Conservation (phyloP, 2,113 vertebrate genomes). For the Sus scrofa region DNA sequence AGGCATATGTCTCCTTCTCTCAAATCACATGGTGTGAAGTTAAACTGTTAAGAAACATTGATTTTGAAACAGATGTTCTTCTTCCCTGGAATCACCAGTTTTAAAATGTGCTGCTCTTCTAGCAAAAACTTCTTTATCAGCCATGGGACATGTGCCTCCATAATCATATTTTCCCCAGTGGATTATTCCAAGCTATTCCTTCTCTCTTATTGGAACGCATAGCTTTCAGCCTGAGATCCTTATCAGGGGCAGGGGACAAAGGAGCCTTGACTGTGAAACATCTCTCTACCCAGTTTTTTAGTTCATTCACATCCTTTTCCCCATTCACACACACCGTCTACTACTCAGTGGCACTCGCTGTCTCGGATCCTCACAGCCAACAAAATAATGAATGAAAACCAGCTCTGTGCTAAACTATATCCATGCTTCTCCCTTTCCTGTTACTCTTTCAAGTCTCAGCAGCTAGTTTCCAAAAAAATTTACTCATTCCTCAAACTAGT, state of each 20-base stretch:
- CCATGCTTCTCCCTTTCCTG: neutral
- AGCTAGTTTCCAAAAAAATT: neutral
- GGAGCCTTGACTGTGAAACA: neutral
- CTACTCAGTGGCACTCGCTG: neutral
- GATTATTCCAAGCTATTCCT: neutral
- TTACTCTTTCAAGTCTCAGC: neutral
- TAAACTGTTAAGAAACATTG: slow-evolving; percentile 68
- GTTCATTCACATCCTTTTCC: neutral
- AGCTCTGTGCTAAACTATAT: neutral
- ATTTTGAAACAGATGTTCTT: slow-evolving; percentile 61
- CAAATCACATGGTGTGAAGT: neutral
- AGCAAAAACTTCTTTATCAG: neutral
- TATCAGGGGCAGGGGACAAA: neutral
- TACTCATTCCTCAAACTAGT: neutral
- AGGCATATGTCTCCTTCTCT: slow-evolving; percentile 38
- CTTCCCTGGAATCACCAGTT: slow-evolving; percentile 27
- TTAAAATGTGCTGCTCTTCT: neutral
- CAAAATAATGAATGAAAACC: slow-evolving; percentile 15
- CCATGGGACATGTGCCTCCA: neutral
- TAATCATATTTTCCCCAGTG: neutral
- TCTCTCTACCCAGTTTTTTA: neutral
- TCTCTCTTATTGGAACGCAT: neutral
- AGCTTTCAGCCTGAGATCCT: neutral
- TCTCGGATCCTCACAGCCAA: neutral
- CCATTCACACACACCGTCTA: neutral